A percentile compares a stretch with the other conserved stretches of the same genome.
These are phyloP conservation scores for Corynorhinus townsendii DNA, from an alignment of 2,113 vertebrate species.

Conservation along the genomic window DNA sequence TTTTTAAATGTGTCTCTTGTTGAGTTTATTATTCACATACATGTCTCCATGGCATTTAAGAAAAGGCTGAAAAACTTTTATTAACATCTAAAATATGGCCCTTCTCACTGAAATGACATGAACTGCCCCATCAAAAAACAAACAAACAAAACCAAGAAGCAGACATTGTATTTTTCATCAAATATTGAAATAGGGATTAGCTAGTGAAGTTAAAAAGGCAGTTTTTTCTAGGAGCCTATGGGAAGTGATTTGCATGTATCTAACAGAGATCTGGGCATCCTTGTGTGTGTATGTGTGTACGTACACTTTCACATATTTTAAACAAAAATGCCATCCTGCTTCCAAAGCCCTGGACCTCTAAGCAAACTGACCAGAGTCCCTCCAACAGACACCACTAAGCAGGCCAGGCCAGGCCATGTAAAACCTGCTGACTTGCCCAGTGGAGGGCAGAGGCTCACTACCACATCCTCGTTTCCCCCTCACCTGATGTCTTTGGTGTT, in stretches of 20 bases:
- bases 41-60: constrained; percentile 20
- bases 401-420: background rate
- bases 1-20: constrained; percentile 44
- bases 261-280: background rate
- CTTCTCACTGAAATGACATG: background rate
- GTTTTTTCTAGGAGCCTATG: background rate
- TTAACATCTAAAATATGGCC: constrained; percentile 44
- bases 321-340: background rate
- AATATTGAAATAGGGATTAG: constrained; percentile 50
- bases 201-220: background rate
- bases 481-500: background rate
- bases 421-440: background rate
- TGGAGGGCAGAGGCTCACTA: background rate
- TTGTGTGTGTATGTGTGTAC: background rate
- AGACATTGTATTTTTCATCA: constrained; percentile 45
- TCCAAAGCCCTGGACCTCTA: background rate
- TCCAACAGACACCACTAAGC: background rate
- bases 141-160: background rate
- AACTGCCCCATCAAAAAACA: background rate
- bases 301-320: background rate
- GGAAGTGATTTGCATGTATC: constrained; percentile 8
- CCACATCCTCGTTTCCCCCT: background rate
- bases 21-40: constrained; percentile 45
- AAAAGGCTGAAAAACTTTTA: constrained; percentile 45
- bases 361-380: background rate